Base-by-base conservation (phyloP, 2,797 vertebrate species). In the Thaleichthys pacificus region DNA sequence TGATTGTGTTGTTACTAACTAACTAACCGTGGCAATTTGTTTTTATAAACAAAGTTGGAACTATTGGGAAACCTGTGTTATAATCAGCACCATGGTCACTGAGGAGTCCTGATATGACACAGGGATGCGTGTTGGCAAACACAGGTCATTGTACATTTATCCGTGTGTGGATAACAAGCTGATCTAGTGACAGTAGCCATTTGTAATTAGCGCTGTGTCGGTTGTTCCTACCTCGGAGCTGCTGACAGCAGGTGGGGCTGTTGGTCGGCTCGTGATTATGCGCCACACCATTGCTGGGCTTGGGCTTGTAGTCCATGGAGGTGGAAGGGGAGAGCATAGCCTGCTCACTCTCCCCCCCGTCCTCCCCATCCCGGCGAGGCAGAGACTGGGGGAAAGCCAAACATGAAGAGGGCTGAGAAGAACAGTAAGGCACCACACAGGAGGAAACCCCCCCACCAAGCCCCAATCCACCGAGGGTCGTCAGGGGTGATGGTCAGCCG, bases 401-500 rank as follows among this genome's bases (percentile, higher is more conserved):
- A 99, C 98, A 99, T 99, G 54, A 96, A 84, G 82, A 99, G 90
- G 56, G 98, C 94, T 0, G 97, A 98, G 93, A 95, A 95, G 89
- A 99, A 99, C 82, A 99, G 96, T 93, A 99, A 96, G 93, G 95
- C 97, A 91, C 96, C 96, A 2, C 97, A 99, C 76, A 99, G 95
- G 81, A 99, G 96, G 87, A 99, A 99, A 80, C 98, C 98, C 0
- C 93, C 96, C 98, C 98, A 99, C 98, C 98, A 99, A 8, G 98
- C 98, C 71, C 98, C 98, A 0, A 99, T 99, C 98, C 98, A 99
- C 57, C 96, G 95, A 0, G 98, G 97, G 94, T 99, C 96, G 0
- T 99, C 97, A 0, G 96, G 95, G 11, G 95, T 97, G 86, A 99
- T 96, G 89, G 91, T 91, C 91, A 98, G 91, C 73, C 91, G 93